phyloP scores from a whole-genome alignment of 2,888 invertebrate species.

The Chrysotoxum bicinctum region DNA sequence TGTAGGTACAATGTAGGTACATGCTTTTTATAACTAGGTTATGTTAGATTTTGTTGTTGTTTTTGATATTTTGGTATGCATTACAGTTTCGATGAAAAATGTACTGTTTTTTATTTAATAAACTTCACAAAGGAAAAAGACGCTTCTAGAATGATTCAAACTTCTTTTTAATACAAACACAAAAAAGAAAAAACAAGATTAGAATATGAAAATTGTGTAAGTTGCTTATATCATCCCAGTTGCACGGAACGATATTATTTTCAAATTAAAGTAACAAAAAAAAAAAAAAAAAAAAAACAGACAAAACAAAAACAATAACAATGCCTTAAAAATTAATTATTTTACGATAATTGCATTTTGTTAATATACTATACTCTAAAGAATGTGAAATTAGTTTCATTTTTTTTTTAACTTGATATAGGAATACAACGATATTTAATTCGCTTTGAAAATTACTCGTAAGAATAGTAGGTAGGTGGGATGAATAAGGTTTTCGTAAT shows the following conservation, averaged over 20 bases:
- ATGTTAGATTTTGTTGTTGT: conserved; percentile 25
- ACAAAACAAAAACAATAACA: no score
- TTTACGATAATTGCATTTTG: conserved; percentile 21
- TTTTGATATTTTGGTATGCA: not conserved
- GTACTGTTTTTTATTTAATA: not conserved
- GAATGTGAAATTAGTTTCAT: not conserved
- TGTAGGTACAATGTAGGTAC: not conserved
- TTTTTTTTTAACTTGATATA: not conserved
- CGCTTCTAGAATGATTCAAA: conserved; percentile 8
- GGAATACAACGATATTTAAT: conserved; percentile 2
- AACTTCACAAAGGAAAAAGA: not conserved
- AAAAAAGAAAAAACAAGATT: not conserved
- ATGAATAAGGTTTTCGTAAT: conserved; percentile 17
- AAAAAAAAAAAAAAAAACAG: not conserved
- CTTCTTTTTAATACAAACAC: not conserved
- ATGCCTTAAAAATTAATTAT: conserved; percentile 15
- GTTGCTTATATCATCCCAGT: conserved; percentile 15
- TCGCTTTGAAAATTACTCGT: not conserved
- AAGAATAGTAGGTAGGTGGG: not conserved
- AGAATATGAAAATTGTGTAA: not conserved
- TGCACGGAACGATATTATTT: not conserved
- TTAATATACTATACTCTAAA: not conserved
- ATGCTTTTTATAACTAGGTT: conserved; percentile 36
- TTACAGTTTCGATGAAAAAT: not conserved
- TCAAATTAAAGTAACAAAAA: not conserved